Evolutionary conservation across 2,888 invertebrate species (phyloP).

Genomic region (Chrysotoxum bicinctum): DNA sequence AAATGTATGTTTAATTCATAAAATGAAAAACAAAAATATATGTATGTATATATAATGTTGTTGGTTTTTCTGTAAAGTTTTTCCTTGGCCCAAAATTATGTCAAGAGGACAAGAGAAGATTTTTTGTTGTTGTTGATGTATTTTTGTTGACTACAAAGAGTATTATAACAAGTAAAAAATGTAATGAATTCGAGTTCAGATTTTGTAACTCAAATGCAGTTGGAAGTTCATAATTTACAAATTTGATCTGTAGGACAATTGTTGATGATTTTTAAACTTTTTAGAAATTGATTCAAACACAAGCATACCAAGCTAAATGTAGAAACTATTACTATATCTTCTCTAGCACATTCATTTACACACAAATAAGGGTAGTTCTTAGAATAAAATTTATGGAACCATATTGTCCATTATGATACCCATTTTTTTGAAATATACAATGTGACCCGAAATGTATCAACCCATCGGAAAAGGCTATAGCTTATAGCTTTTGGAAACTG

Average conservation of each 20-base stretch:
- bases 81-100: conserved; percentile 2
- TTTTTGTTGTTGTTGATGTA: neutral
- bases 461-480: too few species aligned
- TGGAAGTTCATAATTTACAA: neutral
- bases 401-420: too few species aligned
- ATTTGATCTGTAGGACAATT: neutral
- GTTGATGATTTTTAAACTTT: neutral
- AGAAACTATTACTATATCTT: neutral
- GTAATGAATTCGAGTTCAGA: neutral
- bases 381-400: too few species aligned
- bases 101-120: conserved; percentile 3
- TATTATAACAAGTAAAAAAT: neutral
- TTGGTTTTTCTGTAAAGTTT: neutral
- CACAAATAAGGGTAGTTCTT: neutral
- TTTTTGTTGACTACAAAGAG: neutral
- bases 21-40: neutral
- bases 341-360: neutral
- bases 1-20: conserved; percentile 4
- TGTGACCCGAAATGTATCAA: too few species aligned
- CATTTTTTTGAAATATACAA: too few species aligned
- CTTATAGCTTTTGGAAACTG: too few species aligned
- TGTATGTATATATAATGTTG: too few species aligned
- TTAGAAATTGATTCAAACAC: neutral
- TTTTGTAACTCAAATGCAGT: neutral
- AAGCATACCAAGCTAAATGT: neutral